Evolutionary conservation across 1,140 invertebrate genomes (phyloP), one percentile per base, ranked within the genome.

Genomic region (Notospermus geniculatus): DNA sequence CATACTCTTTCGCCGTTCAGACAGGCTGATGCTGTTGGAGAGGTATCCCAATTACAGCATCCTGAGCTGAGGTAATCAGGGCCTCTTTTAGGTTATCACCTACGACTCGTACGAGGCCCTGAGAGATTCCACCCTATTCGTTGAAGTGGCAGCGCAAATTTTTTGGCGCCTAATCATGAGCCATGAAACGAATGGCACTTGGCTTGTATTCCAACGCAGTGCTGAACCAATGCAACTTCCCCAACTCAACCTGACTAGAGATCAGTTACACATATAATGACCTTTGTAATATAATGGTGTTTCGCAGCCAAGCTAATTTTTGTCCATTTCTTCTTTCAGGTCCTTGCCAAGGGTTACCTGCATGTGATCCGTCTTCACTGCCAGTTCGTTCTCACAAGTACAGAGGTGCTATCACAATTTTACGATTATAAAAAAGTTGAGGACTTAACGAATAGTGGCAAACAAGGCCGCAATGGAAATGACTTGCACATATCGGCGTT

Each of bases 321-420:
- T 50, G n/a, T 7, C 4, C 5, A 19, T 27, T n/a, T n/a, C n/a
- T 5, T 27, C 9, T 50, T 50, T 50, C 46, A 50, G 46, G n/a
- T n/a, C n/a, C n/a, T 50, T 50, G 46, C 46, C 46, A 50, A 50
- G n/a, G n/a, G 46, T 27, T 50, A 23, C n/a, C 25, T 50, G 4
- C 46, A 50, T 19, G n/a, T 50, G n/a, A 50, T 50, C 4, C n/a
- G 46, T 9, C 25, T 50, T 7, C 46, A 50, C 19, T 50, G 46
- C 46, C 46, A 50, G 46, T 50, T 50, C n/a, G 25, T 50, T 50
- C 46, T 50, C 46, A 50, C 46, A 5, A 50, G 46, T 50, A 50
- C 46, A 5, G 46, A 50, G 25, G 19, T 50, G 5, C 46, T 50
- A 27, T 50, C 46, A 23, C 46, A 50, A n/a, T 50, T 50, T 50